These are phyloP conservation scores for Gulo gulo DNA, from an alignment of 2,113 vertebrate species.

Conservation along the genomic window DNA sequence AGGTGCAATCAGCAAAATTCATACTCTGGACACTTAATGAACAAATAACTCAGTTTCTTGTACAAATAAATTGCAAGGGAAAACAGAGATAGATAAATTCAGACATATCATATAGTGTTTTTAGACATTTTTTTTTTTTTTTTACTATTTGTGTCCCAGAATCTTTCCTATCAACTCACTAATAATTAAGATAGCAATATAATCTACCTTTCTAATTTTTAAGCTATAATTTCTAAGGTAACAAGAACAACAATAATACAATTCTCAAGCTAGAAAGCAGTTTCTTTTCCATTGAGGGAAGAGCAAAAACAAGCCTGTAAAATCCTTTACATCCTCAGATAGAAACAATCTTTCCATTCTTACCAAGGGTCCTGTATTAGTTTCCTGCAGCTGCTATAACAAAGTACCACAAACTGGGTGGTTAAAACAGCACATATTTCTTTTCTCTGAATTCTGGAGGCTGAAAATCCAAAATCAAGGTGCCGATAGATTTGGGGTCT, in stretches of 20 bases:
- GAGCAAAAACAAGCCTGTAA: not conserved
- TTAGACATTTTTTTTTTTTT: not conserved
- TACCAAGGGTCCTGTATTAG: not conserved
- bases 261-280: not conserved
- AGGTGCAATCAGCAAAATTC: not conserved
- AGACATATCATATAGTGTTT: not conserved
- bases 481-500: not conserved
- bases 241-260: not conserved
- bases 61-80: not conserved
- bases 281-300: not conserved
- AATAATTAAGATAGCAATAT: not conserved
- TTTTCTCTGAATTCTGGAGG: not conserved
- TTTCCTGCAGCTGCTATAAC: not conserved
- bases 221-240: not conserved
- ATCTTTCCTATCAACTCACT: not conserved
- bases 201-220: not conserved
- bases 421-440: not conserved
- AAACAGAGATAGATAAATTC: slow-evolving; percentile 14
- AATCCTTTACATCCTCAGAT: not conserved
- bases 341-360: not conserved
- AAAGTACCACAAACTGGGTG: not conserved
- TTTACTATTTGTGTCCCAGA: not conserved
- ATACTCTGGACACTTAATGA: not conserved
- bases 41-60: not conserved
- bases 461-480: not conserved